Evolutionary conservation across 2,888 invertebrate genomes (phyloP), one percentile per base, ranked within the genome.

Genomic region (Anarsia innoxiella): DNA sequence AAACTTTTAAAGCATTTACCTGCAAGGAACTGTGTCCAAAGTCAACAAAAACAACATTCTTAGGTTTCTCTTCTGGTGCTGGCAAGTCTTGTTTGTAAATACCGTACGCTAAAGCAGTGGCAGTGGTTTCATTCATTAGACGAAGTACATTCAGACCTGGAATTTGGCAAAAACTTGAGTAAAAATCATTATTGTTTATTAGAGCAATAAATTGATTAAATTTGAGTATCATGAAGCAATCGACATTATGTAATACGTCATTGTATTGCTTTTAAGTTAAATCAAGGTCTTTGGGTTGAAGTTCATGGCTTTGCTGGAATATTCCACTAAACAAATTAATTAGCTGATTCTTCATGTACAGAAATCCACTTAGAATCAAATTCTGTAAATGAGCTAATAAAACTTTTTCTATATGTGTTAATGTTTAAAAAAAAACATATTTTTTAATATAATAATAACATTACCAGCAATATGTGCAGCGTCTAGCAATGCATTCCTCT

Each of bases 11-110:
- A 10, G 5, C 9, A 42, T 37, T 39, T 72, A 88, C 88, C 88
- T 99, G 99, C 40, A 97, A 87, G 40, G 95, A 90, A 37, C 96
- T 90, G 61, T 99, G 93, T 9, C 99, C 99, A 71, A 96, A 94
- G 73, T 99, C 99, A 33, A 99, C 94, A 84, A 99, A 99, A 8
- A 97, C 91, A 8, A 99, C 95, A 80, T 96, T 94, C 41, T 94
- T 89, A 1, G 96, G 92, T 55, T 95, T 93, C 41, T 96, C 95
- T 54, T 95, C 95, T 2, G 90, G 88, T 8, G 90, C 89, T 8
- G 98, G 97, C 49, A 98, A 86, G 74, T 99, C 98, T 73, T 97
- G 95, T 75, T 99, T 98, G 79, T 99, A 99, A 68, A 99, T 97
- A 42, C 99, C 99, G 73, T 99, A 99, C 31, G 95, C 93, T 34